These are phyloP conservation scores for Atta texana DNA, from an alignment of 1,140 invertebrate genomes.

Conservation along the genomic window DNA sequence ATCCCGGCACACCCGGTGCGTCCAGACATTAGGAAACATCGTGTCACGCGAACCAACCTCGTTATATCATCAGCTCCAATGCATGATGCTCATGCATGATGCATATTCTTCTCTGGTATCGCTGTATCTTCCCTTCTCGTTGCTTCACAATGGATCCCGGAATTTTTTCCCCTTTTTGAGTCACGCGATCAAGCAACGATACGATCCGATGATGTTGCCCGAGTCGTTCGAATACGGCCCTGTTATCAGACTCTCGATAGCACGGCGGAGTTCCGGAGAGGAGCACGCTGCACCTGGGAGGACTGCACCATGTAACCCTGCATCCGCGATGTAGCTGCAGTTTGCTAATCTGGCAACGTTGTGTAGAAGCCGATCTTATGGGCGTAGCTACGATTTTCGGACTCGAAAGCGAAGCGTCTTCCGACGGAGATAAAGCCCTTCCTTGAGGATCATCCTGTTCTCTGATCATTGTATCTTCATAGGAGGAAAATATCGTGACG, in stretches of 20 bases:
- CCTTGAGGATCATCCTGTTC: not conserved
- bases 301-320: conserved; percentile 52
- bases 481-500: not conserved
- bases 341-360: conserved; percentile 83
- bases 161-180: not conserved
- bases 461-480: not conserved
- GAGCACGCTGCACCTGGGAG: conserved; percentile 53
- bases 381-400: conserved; percentile 14
- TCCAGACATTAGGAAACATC: conserved; percentile 1
- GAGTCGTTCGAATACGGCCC: conserved; percentile 27
- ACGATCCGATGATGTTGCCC: conserved; percentile 6
- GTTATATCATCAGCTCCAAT: conserved; percentile 26
- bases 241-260: conserved; percentile 64
- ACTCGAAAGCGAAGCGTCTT: not conserved
- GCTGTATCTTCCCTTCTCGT: conserved; percentile 20
- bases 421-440: not conserved
- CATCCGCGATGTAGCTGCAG: conserved; percentile 34
- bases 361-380: conserved; percentile 67
- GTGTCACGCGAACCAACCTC: conserved; percentile 38
- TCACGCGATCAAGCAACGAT: conserved; percentile 6
- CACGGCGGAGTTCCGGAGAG: conserved; percentile 17
- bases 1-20: conserved; percentile 5
- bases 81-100: not conserved
- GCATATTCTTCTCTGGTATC: not conserved
- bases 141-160: not conserved